A percentile compares a stretch with the other conserved stretches of the same genome.
These are phyloP conservation scores for Calcarius ornatus DNA, from an alignment of 2,113 vertebrate species.

Conservation along the genomic window DNA sequence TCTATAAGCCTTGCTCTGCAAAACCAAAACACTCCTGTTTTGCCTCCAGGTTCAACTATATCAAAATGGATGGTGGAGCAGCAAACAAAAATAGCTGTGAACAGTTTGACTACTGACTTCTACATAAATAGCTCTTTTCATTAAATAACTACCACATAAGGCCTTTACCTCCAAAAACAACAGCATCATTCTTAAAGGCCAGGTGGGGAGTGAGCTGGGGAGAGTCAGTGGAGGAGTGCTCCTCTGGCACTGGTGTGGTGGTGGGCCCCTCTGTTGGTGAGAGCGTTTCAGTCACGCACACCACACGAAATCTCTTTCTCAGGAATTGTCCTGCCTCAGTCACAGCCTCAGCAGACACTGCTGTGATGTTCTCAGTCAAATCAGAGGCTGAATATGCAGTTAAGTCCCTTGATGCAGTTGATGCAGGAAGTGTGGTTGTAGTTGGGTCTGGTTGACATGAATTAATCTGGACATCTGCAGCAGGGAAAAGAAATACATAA, in stretches of 20 bases:
- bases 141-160: background rate
- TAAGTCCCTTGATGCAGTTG: background rate
- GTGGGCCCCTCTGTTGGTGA: slow-evolving; percentile 24
- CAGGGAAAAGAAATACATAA: background rate
- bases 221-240: background rate
- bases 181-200: slow-evolving; percentile 54
- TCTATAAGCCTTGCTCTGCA: background rate
- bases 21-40: background rate
- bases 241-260: background rate
- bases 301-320: background rate
- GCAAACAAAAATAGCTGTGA: background rate
- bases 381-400: background rate
- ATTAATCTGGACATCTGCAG: slow-evolving; percentile 69
- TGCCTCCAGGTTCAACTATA: background rate
- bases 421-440: background rate
- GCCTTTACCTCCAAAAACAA: slow-evolving; percentile 76
- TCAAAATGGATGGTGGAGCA: background rate
- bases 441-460: slow-evolving; percentile 69
- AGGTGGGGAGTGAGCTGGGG: background rate
- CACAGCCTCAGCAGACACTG: background rate
- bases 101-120: background rate
- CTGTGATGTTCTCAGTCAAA: background rate
- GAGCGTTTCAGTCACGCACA: slow-evolving; percentile 65
- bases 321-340: background rate
- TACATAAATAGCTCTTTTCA: background rate